These are phyloP conservation scores for Chrysolina americana DNA, from an alignment of 2,888 invertebrate genomes.

Conservation along the genomic window DNA sequence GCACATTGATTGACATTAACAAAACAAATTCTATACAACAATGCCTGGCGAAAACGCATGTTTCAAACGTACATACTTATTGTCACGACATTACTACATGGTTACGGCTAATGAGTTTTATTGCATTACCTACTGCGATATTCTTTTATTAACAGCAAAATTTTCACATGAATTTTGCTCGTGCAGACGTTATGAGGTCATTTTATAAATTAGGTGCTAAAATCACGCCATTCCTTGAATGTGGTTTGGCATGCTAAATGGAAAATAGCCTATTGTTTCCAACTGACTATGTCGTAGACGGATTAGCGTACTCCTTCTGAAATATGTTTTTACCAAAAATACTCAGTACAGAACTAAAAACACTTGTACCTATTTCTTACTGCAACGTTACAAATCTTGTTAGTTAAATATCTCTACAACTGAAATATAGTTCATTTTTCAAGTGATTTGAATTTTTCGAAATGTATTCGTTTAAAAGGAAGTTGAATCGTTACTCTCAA, in stretches of 20 bases:
- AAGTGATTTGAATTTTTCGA: no score
- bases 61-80: not conserved
- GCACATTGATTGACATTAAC: not conserved
- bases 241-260: not conserved
- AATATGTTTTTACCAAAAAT: not conserved
- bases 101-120: conserved; percentile 4
- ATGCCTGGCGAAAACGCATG: not conserved
- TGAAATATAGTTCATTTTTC: no score
- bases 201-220: conserved; percentile 6
- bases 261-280: not conserved
- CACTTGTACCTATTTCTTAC: no score
- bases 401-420: no score
- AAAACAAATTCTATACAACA: not conserved
- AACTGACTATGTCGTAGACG: not conserved
- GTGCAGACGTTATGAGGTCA: conserved; percentile 15
- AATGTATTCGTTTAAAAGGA: no score
- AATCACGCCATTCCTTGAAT: conserved; percentile 1
- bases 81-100: conserved; percentile 11
- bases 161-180: conserved; percentile 3
- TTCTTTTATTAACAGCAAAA: conserved; percentile 12
- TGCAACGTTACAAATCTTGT: not conserved
- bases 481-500: no score
- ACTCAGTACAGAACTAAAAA: not conserved
- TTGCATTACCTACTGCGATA: conserved; percentile 8
- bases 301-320: not conserved